Evolutionary conservation across 1,140 invertebrate genomes (phyloP).

Genomic region (Gryon sp.): DNA sequence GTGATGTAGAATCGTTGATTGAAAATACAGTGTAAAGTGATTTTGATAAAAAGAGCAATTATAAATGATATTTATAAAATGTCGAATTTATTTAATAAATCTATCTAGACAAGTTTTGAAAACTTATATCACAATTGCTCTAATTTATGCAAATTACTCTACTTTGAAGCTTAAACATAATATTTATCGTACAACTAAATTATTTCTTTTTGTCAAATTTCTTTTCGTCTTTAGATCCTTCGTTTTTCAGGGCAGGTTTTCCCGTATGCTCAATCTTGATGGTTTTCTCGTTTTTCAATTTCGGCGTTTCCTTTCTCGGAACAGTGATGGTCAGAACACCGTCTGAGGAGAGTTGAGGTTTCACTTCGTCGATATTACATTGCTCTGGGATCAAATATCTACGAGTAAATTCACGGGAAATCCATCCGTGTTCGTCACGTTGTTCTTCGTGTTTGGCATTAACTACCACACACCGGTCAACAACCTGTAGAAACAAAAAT

Average conservation of each 20-base stretch:
- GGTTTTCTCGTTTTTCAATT: conserved; percentile 59
- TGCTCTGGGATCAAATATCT: conserved; percentile 84
- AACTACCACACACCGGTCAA: conserved; percentile 78
- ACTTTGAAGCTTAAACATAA: too few species aligned
- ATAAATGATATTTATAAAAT: too few species aligned
- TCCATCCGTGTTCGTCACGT: conserved; percentile 85
- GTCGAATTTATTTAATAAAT: too few species aligned
- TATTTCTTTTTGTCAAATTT: too few species aligned
- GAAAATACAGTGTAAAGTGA: too few species aligned
- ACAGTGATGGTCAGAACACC: conserved; percentile 85
- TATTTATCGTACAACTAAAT: too few species aligned
- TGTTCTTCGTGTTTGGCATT: conserved; percentile 89
- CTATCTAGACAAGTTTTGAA: too few species aligned
- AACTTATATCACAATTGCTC: too few species aligned
- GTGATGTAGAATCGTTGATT: too few species aligned
- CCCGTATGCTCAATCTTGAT: conserved; percentile 67
- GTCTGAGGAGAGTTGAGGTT: conserved; percentile 85
- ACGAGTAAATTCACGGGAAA: conserved; percentile 85
- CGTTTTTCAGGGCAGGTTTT: conserved; percentile 52
- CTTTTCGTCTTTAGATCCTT: not conserved
- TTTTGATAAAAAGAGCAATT: too few species aligned
- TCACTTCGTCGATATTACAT: conserved; percentile 81
- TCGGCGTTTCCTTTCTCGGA: conserved; percentile 79
- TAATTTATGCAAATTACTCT: too few species aligned
- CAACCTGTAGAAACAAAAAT: conserved; percentile 12